These are phyloP conservation scores for human (Homo sapiens) DNA, from an alignment of 2,113 vertebrate species.

Conservation along the genomic window GRCh38 chr14:69929001-69929500, in stretches of 20 bases:
- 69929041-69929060: not conserved
- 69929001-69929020: not conserved
- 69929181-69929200: not conserved
- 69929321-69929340: not conserved
- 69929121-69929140: not conserved
- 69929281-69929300: not conserved
- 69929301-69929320: not conserved
- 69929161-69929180: not conserved
- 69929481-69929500: slow-evolving; percentile 27
- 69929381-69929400: not conserved
- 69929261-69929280: not conserved
- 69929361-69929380: not conserved
- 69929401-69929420: not conserved
- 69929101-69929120: not conserved
- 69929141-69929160: not conserved
- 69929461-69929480: not conserved
- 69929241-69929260: not conserved
- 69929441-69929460: not conserved
- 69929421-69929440: slow-evolving; percentile 18
- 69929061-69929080: not conserved
- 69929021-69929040: not conserved
- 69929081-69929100: not conserved
- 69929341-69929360: not conserved
- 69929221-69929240: not conserved
- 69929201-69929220: not conserved